Percentiles rank a stretch among this genome's conserved stretches.
Evolutionary conservation across 2,113 vertebrate genomes (phyloP).

Genomic region (Tragelaphus imberbis): DNA sequence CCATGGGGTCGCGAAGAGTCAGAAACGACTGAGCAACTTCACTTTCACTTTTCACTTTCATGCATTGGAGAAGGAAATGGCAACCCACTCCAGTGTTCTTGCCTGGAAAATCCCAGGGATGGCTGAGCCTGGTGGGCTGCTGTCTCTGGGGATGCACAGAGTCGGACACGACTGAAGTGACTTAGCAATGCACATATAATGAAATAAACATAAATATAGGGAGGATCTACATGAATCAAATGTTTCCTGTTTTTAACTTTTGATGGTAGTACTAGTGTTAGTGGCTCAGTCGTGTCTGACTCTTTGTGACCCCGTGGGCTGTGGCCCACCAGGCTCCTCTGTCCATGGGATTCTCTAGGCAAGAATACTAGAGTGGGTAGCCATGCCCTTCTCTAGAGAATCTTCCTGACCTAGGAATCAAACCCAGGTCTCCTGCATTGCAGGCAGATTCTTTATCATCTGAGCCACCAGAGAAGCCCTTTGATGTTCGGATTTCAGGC

Average conservation of each 20-base stretch:
- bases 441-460: not conserved
- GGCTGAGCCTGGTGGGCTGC: too few relatives aligned
- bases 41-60: too few relatives aligned
- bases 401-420: not conserved
- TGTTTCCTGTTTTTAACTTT: not conserved
- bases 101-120: too few relatives aligned
- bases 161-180: too few relatives aligned
- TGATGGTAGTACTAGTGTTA: not conserved
- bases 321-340: not conserved
- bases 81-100: too few relatives aligned
- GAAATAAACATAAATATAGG: not conserved
- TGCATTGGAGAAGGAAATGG: too few relatives aligned
- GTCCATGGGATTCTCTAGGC: not conserved
- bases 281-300: rapidly evolving
- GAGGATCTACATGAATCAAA: not conserved
- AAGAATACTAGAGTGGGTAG: not conserved
- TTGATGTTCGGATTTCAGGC: not conserved
- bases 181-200: not conserved
- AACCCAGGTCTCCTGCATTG: not conserved
- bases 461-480: not conserved
- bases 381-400: not conserved
- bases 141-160: too few relatives aligned
- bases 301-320: not conserved
- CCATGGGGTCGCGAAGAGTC: too few relatives aligned
- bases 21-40: too few relatives aligned